Base-by-base conservation (phyloP, 1,140 invertebrate genomes). In the Ostrea denselamellosa region DNA sequence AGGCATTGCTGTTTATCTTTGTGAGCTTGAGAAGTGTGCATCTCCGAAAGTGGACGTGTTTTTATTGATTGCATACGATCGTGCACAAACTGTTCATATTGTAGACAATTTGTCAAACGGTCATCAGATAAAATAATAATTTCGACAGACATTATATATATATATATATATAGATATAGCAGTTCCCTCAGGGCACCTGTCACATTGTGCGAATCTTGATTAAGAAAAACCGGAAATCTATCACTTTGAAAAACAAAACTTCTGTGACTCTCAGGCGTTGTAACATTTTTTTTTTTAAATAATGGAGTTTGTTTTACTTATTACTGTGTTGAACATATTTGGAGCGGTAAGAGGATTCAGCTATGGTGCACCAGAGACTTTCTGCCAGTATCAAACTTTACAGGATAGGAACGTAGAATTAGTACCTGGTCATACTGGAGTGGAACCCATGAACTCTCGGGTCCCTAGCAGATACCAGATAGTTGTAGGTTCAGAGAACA, bases 311-410 rank as follows among this genome's bases (percentile, higher is more conserved):
- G 68, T 77, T 14, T 77, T 12, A 28, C 12, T 77, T 14, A 77
- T 77, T 77, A 25, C 25, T 28, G 68, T 34, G 68, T 28, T 77
- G 7, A 28, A 34, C 28, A 4, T 77, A 34, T 34, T 77, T 34
- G 68, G 68, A 2, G 68, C 25, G 8, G 68, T 77, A 8, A 28
- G 14, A 9, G 34, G 52, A n/a, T 88, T 85, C 56, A 68, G 87
- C 17, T 77, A 17, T 53, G 87, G 87, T 22, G 83, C 84, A 9
- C 87, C 87, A 8, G 34, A 17, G 9, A 19, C 22, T 52, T 88
- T 88, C 28, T 88, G 87, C 52, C 52, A 85, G 17, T 88, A 85
- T 85, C 22, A 81, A 10, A 28, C 25, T 62, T 53, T 88, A n/a
- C 65, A 88, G 12, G 54, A 10, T 9, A 52, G 87, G 62, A 88